A percentile compares a stretch with the other conserved stretches of the same genome.
Evolutionary conservation across 2,113 vertebrate species (phyloP).

Genomic region (Clarias batrachus): DNA sequence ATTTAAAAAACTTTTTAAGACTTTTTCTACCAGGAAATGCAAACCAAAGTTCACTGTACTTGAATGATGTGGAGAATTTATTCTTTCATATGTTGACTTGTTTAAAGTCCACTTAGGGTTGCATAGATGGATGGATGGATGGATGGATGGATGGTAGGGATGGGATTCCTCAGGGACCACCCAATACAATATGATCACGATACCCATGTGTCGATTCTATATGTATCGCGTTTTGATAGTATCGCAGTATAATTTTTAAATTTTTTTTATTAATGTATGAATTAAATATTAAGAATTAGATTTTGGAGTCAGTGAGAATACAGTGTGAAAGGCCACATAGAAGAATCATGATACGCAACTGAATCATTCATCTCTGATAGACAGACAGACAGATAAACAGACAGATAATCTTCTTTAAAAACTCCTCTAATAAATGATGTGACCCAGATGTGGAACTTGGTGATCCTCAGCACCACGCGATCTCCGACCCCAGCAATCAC

Average conservation of each 20-base stretch:
- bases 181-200: no score
- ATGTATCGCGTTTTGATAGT: no score
- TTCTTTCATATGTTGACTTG: neutral
- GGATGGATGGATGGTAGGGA: neutral
- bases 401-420: neutral
- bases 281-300: no score
- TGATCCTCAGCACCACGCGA: neutral
- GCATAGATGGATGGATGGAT: neutral
- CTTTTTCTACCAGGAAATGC: neutral
- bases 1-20: neutral
- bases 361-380: neutral
- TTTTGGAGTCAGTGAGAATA: no score
- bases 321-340: no score
- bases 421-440: neutral
- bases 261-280: no score
- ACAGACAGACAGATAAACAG: neutral
- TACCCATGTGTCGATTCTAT: no score
- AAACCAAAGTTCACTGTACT: neutral
- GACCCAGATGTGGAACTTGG: no score
- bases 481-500: neutral
- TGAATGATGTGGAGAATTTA: neutral
- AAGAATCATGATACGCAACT: no score
- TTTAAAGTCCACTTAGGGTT: neutral
- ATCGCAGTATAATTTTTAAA: no score
- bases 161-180: no score